A percentile compares a stretch with the other conserved stretches of the same genome.
These are phyloP conservation scores for Acanthurus leucopareius DNA, from an alignment of 2,797 vertebrate genomes.

Conservation along the genomic window DNA sequence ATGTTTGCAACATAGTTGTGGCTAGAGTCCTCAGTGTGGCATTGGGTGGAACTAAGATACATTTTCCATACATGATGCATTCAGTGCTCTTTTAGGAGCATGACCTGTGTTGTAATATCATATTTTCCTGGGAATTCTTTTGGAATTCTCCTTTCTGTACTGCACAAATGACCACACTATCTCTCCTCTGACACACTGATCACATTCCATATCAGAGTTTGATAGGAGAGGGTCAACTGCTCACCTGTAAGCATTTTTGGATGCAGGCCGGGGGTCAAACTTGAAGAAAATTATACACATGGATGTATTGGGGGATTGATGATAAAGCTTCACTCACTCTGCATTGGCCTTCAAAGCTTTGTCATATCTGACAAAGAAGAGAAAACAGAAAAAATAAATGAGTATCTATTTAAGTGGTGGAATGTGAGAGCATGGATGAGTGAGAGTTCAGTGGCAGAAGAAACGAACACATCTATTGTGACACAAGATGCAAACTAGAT, in stretches of 20 bases:
- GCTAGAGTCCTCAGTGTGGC: no score
- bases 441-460: not conserved
- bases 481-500: not conserved
- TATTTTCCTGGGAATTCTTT: not conserved
- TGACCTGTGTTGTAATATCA: not conserved
- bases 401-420: not conserved
- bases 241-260: conserved; percentile 99
- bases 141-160: not conserved
- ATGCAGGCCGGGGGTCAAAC: conserved; percentile 95
- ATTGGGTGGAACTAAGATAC: no score
- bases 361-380: conserved; percentile 64
- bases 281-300: conserved; percentile 99
- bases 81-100: not conserved
- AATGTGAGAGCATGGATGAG: not conserved
- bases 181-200: not conserved
- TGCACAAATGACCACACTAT: not conserved
- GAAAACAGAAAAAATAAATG: conserved; percentile 20
- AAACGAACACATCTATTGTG: not conserved
- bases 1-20: not conserved
- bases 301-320: conserved; percentile 69
- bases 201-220: not conserved
- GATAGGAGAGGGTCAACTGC: not conserved
- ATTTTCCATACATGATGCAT: not conserved
- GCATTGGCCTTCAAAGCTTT: conserved; percentile 54
- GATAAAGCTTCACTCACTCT: conserved; percentile 60